A percentile compares a stretch with the other conserved stretches of the same genome.
Evolutionary conservation across 2,113 vertebrate genomes (phyloP).

Genomic region (Saguinus imperator): DNA sequence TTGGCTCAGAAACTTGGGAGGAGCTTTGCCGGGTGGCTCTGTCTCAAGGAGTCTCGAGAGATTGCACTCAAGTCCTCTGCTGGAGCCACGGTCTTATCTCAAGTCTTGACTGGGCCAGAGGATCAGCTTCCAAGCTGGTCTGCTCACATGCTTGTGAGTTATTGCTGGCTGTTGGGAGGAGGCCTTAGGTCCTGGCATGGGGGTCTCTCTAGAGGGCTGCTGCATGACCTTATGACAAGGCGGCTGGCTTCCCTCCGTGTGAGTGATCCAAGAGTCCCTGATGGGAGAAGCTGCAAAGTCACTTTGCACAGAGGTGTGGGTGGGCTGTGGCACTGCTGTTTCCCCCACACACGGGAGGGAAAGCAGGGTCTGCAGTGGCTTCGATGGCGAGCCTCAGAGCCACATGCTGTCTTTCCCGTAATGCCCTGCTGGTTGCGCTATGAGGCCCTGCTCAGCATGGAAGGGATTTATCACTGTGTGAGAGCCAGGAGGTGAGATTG

Average conservation of each 20-base stretch:
- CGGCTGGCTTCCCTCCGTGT: neutral
- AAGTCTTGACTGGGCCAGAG: neutral
- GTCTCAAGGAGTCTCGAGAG: neutral
- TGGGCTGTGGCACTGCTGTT: neutral
- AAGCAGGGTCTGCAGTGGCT: neutral
- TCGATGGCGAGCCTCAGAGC: neutral
- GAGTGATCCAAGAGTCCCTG: neutral
- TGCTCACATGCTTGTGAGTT: neutral
- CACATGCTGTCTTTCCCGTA: neutral
- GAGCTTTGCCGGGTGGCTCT: neutral
- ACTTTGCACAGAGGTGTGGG: neutral
- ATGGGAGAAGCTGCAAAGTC: neutral
- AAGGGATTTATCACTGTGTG: neutral
- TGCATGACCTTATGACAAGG: neutral
- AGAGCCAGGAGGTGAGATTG: neutral
- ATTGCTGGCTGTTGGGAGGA: too few species aligned
- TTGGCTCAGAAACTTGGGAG: neutral
- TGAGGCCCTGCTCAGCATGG: neutral
- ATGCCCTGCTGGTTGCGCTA: too few species aligned
- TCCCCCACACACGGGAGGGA: fast-evolving
- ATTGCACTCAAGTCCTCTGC: neutral
- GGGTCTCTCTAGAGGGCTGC: neutral
- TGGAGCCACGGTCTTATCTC: neutral
- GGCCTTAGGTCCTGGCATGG: neutral
- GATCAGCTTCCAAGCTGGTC: neutral